A percentile compares a stretch with the other conserved stretches of the same genome.
These are phyloP conservation scores for Daktulosphaira vitifoliae DNA, from an alignment of 1,140 invertebrate species.

Conservation along the genomic window DNA sequence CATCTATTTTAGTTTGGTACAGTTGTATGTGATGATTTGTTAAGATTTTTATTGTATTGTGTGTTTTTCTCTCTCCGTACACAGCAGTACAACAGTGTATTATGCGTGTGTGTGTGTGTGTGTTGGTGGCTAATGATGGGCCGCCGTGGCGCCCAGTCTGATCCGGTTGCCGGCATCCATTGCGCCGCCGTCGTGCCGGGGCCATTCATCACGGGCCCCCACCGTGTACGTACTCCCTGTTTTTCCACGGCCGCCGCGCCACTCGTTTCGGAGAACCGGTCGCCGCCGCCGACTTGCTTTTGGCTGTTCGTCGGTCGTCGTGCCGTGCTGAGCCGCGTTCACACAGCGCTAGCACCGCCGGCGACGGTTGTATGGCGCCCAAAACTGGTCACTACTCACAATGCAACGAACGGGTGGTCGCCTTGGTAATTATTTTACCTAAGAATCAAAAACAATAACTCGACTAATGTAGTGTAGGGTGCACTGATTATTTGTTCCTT, in stretches of 20 bases:
- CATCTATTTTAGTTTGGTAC: no score
- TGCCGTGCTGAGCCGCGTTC: background rate
- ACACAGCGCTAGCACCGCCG: background rate
- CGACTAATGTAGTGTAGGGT: no score
- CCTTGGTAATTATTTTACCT: no score
- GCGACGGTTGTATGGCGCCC: background rate
- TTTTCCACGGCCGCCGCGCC: no score
- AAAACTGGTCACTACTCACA: no score
- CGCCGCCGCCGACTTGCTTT: background rate
- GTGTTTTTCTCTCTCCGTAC: no score
- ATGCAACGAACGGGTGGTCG: no score
- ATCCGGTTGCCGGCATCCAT: slow-evolving; percentile 26
- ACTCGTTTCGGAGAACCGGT: no score
- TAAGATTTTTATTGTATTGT: background rate
- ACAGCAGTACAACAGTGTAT: background rate
- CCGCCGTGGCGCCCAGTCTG: slow-evolving; percentile 28
- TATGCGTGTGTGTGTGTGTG: background rate
- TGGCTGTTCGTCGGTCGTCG: background rate
- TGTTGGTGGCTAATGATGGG: slow-evolving; percentile 2
- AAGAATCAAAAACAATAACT: no score
- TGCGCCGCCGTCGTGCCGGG: slow-evolving; percentile 11
- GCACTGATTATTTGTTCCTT: no score
- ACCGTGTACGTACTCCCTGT: background rate
- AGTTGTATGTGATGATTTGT: no score
- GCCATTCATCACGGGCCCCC: slow-evolving; percentile 32